Evolutionary conservation across 2,797 vertebrate species (phyloP), one percentile per base, ranked within the genome.

Genomic region (Lacerta bilineata): DNA sequence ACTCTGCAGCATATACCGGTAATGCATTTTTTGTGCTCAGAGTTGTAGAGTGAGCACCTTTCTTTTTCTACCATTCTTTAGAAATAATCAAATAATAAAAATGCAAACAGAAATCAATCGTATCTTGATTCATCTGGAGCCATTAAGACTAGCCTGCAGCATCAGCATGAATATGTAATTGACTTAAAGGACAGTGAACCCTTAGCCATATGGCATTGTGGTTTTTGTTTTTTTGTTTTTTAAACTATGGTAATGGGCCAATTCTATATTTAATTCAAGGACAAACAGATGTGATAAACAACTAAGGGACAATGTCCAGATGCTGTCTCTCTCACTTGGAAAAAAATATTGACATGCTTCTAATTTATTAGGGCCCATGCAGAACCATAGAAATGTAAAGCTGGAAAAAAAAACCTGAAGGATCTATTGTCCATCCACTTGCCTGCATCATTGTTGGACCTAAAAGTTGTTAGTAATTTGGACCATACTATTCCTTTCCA

Each of bases 221-320:
- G 46, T 36, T 71, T 84, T 41, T 59, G 18, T n/a, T 86, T 15
- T 50, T 83, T 78, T 18, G 33, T 33, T 29, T 92, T 92, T 93
- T 91, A 55, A 82, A 18, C 11, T 18, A 46, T 83, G 64, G 39
- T 87, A 92, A 93, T 86, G 39, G 59, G 55, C 83, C 83, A 85
- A 1, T 15, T 90, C 86, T 86, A 61, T 93, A 91, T 90, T 92
- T 92, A 91, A 93, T 89, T 91, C 69, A 91, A 81, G 55, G 91
- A 91, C 72, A 94, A 93, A 92, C 88, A 94, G 43, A 91, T 72
- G 13, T 85, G 90, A 87, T 93, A 94, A 95, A 94, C 89, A 93
- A 91, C 29, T 92, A 43, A 90, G 46, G 8, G 89, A 91, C 79
- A 43, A 15, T 89, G 93, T 91, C 92, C 95, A 94, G 87, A 92